phyloP scores from a whole-genome alignment of 2,113 vertebrate genomes.

The Otocyon megalotis region DNA sequence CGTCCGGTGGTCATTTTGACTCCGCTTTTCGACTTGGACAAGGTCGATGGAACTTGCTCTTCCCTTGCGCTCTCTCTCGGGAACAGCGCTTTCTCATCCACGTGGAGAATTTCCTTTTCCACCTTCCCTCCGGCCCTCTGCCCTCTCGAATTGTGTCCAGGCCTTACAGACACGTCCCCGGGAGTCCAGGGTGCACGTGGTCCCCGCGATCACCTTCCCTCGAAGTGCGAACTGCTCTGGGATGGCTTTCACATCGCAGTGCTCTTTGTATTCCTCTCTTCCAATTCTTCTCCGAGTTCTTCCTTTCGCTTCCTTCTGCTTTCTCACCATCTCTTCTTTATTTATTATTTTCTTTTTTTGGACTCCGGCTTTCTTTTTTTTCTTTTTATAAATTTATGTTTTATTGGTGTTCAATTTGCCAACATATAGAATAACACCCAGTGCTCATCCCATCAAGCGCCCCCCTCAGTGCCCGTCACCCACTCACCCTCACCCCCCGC shows the following conservation, averaged over 20 bases:
- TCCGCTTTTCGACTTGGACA: background rate
- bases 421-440: too few relatives aligned
- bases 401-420: too few relatives aligned
- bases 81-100: background rate
- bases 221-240: background rate
- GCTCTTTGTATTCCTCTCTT: background rate
- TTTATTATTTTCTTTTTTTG: too few relatives aligned
- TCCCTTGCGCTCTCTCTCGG: background rate
- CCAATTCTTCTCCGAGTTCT: background rate
- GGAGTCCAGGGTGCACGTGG: background rate
- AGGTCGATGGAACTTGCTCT: background rate
- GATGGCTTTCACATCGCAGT: background rate
- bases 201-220: background rate
- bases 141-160: background rate
- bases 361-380: too few relatives aligned
- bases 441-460: too few relatives aligned
- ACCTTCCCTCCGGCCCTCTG: background rate
- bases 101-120: background rate
- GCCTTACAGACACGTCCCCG: background rate
- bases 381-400: too few relatives aligned
- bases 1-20: background rate
- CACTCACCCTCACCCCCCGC: too few relatives aligned
- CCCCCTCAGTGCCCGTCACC: too few relatives aligned
- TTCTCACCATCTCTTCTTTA: constrained; percentile 20
- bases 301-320: constrained; percentile 16